Percentiles rank a stretch among this genome's conserved stretches.
Evolutionary conservation across 2,888 invertebrate species (phyloP).

Genomic region (Eurytoma adleriae): DNA sequence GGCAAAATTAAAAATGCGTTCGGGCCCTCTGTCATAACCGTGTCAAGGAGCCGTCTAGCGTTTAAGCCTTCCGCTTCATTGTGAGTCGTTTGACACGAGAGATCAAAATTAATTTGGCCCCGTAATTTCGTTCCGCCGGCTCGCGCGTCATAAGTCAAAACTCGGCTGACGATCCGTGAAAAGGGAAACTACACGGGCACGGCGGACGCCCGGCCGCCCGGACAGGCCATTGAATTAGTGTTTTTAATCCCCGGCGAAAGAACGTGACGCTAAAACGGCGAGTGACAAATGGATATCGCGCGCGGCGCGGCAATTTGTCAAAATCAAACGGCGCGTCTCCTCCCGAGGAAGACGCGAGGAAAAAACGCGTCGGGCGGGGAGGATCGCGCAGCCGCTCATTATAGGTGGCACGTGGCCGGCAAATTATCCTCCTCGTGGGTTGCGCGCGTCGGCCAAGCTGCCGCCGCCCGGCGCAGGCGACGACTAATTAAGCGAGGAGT

Average conservation of each 20-base stretch:
- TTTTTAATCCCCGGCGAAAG: constrained; percentile 48
- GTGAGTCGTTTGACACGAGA: constrained; percentile 16
- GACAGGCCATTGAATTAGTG: constrained; percentile 39
- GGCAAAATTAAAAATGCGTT: not conserved
- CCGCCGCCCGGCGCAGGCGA: constrained; percentile 60
- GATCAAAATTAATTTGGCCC: constrained; percentile 41
- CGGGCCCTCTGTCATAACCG: not conserved
- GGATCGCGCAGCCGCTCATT: constrained; percentile 64
- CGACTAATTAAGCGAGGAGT: constrained; percentile 70
- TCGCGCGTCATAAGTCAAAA: constrained; percentile 50
- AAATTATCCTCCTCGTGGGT: constrained; percentile 65
- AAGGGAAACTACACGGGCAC: constrained; percentile 10
- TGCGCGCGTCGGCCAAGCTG: constrained; percentile 44
- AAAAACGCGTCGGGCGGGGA: not conserved
- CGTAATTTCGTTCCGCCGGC: constrained; percentile 28
- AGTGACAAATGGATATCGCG: constrained; percentile 51
- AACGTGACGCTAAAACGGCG: constrained; percentile 40
- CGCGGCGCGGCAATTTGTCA: constrained; percentile 60
- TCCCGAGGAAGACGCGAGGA: constrained; percentile 9
- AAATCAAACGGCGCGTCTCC: constrained; percentile 58
- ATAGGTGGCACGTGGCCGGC: constrained; percentile 69
- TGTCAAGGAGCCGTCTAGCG: constrained; percentile 2
- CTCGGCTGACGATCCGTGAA: constrained; percentile 43
- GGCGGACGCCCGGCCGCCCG: not conserved
- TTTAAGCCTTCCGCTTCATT: constrained; percentile 3